These are phyloP conservation scores for Panagrolaimus sp. DNA, from an alignment of 1,140 invertebrate species.

Conservation along the genomic window DNA sequence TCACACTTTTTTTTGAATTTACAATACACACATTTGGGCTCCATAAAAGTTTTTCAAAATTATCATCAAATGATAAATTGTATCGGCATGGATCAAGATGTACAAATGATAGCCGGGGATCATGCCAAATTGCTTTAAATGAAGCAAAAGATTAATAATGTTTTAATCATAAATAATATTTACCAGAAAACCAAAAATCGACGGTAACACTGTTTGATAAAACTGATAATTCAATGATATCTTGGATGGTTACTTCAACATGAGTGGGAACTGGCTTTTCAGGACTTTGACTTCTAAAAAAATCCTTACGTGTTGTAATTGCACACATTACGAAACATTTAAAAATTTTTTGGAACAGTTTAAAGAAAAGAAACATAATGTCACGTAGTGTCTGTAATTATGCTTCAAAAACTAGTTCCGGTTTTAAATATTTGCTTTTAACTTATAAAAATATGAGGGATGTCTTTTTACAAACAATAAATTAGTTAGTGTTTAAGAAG, in stretches of 20 bases:
- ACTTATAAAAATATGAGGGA: no score
- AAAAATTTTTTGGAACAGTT: no score
- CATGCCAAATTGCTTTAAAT: conserved; percentile 54
- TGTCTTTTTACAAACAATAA: no score
- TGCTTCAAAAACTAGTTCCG: no score
- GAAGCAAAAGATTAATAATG: no score
- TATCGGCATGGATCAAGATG: conserved; percentile 51
- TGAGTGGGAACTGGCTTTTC: conserved; percentile 42
- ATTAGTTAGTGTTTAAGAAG: no score
- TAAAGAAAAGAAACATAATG: no score
- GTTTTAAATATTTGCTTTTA: no score
- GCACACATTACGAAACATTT: not conserved
- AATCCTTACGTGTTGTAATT: not conserved
- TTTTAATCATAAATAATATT: no score
- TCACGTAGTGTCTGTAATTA: no score
- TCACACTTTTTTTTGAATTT: conserved; percentile 49
- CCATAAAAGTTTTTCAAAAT: conserved; percentile 57
- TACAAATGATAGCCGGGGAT: conserved; percentile 49
- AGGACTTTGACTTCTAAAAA: conserved; percentile 36
- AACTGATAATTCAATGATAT: conserved; percentile 52
- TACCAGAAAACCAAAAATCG: conserved; percentile 54
- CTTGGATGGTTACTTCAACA: conserved; percentile 55
- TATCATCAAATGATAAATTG: conserved; percentile 57
- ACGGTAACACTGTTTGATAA: conserved; percentile 55
- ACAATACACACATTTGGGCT: conserved; percentile 56